These are phyloP conservation scores for Drosophila pegasa DNA, from an alignment of 2,888 invertebrate genomes.

Conservation along the genomic window DNA sequence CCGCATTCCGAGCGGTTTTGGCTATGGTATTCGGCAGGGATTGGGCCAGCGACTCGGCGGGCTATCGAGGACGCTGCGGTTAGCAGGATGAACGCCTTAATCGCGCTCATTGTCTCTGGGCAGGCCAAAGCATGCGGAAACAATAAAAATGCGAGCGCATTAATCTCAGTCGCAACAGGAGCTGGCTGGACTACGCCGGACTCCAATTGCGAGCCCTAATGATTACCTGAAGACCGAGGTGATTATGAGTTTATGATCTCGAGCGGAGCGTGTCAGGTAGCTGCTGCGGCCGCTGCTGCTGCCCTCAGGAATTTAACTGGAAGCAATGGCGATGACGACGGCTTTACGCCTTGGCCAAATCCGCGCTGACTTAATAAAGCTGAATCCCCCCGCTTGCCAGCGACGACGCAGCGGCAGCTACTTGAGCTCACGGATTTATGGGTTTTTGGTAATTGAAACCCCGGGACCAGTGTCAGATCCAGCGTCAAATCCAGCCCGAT, in stretches of 20 bases:
- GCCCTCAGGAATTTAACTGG: constrained; percentile 46
- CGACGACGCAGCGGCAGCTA: constrained; percentile 36
- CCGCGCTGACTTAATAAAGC: constrained; percentile 60
- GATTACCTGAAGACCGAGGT: constrained; percentile 65
- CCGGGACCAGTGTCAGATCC: constrained; percentile 23
- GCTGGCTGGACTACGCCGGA: constrained; percentile 18
- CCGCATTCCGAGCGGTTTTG: constrained; percentile 63
- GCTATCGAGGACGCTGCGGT: constrained; percentile 64
- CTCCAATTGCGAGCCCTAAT: constrained; percentile 57
- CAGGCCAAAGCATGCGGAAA: constrained; percentile 57
- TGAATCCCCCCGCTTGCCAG: constrained; percentile 22
- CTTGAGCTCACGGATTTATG: constrained; percentile 61
- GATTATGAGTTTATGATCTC: constrained; percentile 80
- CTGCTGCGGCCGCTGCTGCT: no score
- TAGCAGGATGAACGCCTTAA: constrained; percentile 80
- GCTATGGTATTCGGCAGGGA: constrained; percentile 17
- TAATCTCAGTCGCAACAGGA: constrained; percentile 39
- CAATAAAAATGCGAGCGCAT: constrained; percentile 75
- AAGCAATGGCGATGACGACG: constrained; percentile 46
- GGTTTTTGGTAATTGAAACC: constrained; percentile 63
- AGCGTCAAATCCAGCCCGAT: constrained; percentile 14
- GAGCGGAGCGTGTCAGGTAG: constrained; percentile 31
- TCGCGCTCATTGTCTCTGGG: constrained; percentile 74
- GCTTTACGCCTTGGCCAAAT: constrained; percentile 66
- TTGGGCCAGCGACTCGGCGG: constrained; percentile 16